Evolutionary conservation across 2,888 invertebrate species (phyloP).

Genomic region (Acheta domesticus): DNA sequence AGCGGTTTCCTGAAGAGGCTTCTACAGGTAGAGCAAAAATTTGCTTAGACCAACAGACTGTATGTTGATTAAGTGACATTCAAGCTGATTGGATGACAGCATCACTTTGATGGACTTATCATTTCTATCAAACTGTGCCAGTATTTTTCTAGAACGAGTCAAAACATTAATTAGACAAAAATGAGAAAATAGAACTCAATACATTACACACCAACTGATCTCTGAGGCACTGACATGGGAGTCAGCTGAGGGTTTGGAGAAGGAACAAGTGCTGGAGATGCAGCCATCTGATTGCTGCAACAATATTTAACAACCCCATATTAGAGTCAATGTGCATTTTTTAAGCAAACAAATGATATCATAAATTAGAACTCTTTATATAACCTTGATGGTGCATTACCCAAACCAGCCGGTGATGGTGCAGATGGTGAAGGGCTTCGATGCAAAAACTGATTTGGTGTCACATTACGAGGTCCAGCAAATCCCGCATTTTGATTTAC

Average conservation of each 20-base stretch:
- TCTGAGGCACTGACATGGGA: constrained; percentile 57
- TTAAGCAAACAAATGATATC: too few relatives aligned
- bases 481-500: constrained; percentile 52
- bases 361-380: neutral
- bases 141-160: neutral
- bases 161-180: neutral
- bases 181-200: neutral
- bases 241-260: constrained; percentile 62
- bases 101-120: too few relatives aligned
- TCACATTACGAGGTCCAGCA: constrained; percentile 58
- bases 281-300: constrained; percentile 60
- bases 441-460: constrained; percentile 71
- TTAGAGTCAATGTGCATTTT: neutral
- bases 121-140: too few relatives aligned
- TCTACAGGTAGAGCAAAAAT: too few relatives aligned
- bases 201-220: constrained; percentile 48
- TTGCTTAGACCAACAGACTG: too few relatives aligned
- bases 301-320: constrained; percentile 23
- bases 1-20: too few relatives aligned
- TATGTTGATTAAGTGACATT: too few relatives aligned
- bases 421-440: constrained; percentile 79
- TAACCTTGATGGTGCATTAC: constrained; percentile 43
- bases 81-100: too few relatives aligned
- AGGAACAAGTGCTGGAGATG: constrained; percentile 65
- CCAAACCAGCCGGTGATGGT: constrained; percentile 53